These are phyloP conservation scores for Condylostylus longicornis DNA, from an alignment of 1,140 invertebrate genomes.

Conservation along the genomic window DNA sequence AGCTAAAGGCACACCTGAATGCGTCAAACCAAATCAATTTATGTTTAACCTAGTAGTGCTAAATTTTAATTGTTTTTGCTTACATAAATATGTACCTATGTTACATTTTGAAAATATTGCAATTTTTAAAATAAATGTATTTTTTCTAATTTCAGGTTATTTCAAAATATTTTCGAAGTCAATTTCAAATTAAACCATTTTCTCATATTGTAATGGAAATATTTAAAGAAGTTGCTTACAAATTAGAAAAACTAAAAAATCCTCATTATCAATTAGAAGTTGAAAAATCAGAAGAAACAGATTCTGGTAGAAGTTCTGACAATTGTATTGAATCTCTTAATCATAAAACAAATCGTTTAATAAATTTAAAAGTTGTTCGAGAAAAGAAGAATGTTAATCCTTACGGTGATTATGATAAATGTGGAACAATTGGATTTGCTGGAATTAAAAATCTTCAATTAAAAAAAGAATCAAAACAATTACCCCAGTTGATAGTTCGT, in stretches of 20 bases:
- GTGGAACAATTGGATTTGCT: background rate
- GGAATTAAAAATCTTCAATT: background rate
- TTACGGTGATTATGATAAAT: conserved; percentile 1
- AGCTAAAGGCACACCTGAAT: too few species aligned
- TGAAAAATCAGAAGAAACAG: conserved; percentile 2
- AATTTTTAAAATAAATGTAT: too few species aligned
- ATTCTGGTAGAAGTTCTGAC: conserved; percentile 4
- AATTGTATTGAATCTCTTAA: background rate
- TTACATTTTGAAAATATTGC: too few species aligned
- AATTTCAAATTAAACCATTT: conserved; percentile 39
- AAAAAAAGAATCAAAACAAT: background rate
- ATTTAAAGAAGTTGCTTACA: conserved; percentile 35
- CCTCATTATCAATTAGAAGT: background rate
- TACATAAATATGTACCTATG: too few species aligned
- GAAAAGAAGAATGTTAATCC: background rate
- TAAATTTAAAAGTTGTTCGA: background rate
- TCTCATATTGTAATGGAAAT: conserved; percentile 47
- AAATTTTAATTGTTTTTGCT: too few species aligned
- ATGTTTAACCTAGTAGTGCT: too few species aligned
- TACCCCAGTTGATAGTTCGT: background rate
- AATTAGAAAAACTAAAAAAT: background rate
- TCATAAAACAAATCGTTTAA: background rate
- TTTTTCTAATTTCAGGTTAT: conserved; percentile 44
- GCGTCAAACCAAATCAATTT: too few species aligned
- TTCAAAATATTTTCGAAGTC: conserved; percentile 40